Evolutionary conservation across 1,140 invertebrate genomes (phyloP).

Genomic region (Drosophila sulfurigaster): DNA sequence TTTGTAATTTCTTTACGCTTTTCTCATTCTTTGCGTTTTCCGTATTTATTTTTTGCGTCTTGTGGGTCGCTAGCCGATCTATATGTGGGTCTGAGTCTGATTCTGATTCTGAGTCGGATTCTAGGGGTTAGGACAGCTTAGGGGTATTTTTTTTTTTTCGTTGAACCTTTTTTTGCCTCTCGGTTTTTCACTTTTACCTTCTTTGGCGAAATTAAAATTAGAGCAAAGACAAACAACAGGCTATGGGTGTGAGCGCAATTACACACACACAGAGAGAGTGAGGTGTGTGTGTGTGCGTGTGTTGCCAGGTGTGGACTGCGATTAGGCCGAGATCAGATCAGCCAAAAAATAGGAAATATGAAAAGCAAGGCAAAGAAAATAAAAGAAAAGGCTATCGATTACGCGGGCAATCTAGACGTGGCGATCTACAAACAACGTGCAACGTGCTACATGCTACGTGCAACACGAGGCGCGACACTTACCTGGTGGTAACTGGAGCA

Average conservation of each 20-base stretch:
- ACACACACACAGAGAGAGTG: slow-evolving; percentile 11
- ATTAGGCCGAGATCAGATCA: slow-evolving; percentile 19
- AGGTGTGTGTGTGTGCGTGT: slow-evolving; percentile 29
- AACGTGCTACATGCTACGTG: not conserved
- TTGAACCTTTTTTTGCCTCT: not conserved
- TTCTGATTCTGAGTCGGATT: slow-evolving; percentile 6
- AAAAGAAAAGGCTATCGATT: slow-evolving; percentile 45
- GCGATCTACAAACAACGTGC: slow-evolving; percentile 8
- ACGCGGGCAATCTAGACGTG: slow-evolving; percentile 13
- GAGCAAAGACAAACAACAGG: slow-evolving; percentile 66
- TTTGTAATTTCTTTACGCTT: not conserved
- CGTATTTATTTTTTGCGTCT: not conserved
- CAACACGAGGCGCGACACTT: slow-evolving; percentile 17
- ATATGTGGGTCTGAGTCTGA: slow-evolving; percentile 18
- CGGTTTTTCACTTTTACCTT: slow-evolving; percentile 15
- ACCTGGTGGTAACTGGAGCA: slow-evolving; percentile 41
- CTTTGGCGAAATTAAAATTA: slow-evolving; percentile 78
- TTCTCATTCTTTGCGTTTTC: not conserved
- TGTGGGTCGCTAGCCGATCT: slow-evolving; percentile 52
- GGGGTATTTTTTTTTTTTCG: slow-evolving; percentile 15
- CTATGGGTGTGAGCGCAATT: slow-evolving; percentile 67
- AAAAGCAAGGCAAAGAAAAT: not conserved
- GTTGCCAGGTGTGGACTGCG: slow-evolving; percentile 63
- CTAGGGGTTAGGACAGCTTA: slow-evolving; percentile 51
- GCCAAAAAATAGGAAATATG: not conserved